Base-by-base conservation (phyloP, 2,888 invertebrate species). In the Agrilus cyanescens region DNA sequence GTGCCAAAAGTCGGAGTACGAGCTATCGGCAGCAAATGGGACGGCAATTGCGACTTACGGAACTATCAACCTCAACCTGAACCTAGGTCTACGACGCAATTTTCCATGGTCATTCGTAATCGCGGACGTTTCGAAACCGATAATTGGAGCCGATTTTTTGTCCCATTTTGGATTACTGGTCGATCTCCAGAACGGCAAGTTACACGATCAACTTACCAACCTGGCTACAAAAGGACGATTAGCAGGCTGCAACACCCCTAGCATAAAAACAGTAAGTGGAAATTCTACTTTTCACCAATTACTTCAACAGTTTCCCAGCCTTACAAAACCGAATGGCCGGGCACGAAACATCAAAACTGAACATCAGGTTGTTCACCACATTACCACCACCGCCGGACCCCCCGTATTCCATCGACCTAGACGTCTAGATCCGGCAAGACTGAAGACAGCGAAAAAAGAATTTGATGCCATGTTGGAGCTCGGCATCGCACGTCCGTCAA, bases 101-200 rank as follows among this genome's bases (percentile, higher is more conserved):
- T 59, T 57, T 18, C 34, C 39, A 0, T 63, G 59, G 59, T 47
- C 50, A 2, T 64, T 62, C 44, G 45, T 57, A 1, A 48, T 62
- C 1, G 60, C 61, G 0, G 58, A 62, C 34, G 55, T 60, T 1
- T 45, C 56, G 1, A 54, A 52, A 14, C 55, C 62, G 1, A 61
- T 63, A 8, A 59, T 62, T 14, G 58, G 60, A 3, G 57, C 53
- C 1, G 59, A 61, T 48, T 60, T 64, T 41, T 43, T 62, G 12
- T 35, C 34, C 1, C 50, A 55, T 38, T 61, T 50, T 38, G 51
- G 53, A n/a, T 45, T 64, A 0, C 44, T 62, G 2, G 57, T 60
- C 2, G 60, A 62, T 38, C 20, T 54, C 1, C 40, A 46, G 2
- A 51, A 57, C 12, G 37, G 46, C 5, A 45, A 51, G 0, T 31